Evolutionary conservation across 2,888 invertebrate genomes (phyloP), one percentile per base, ranked within the genome.

Genomic region (Lapara coniferarum): DNA sequence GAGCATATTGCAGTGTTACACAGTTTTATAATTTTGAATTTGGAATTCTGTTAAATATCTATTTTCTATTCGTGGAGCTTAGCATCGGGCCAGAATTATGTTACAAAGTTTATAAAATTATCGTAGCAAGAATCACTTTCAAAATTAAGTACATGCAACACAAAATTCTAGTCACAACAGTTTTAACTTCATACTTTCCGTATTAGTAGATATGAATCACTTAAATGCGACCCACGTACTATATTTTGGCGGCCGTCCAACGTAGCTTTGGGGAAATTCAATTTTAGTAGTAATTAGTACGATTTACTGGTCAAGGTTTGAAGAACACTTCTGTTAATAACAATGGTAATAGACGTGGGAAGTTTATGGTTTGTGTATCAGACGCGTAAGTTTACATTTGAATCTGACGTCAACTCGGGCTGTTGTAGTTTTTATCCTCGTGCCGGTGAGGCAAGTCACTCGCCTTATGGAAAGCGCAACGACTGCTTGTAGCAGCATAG

Each of bases 301-400:
- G 63, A 69, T 69, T 69, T 63, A n/a, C 63, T 52, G 63, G 68
- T 69, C 44, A 37, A 69, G 53, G 49, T 49, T 63, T 63, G 63
- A 63, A 49, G 63, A 63, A 63, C 46, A 46, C 46, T 30, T 57
- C 16, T 16, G 16, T 46, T 63, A 46, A 63, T 63, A 46, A 63
- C 63, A 63, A 63, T 63, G 19, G 49, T 63, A 63, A 63, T 63
- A 63, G 16, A 25, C 63, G 63, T 63, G 63, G 49, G 63, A 63
- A 63, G 63, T 19, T 63, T 46, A 63, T 63, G 46, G 63, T 63
- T 46, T 49, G 63, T 13, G 49, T 19, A 59, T 49, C 46, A 63
- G 46, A 49, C 63, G 63, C 63, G 63, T 63, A 49, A 49, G 63
- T 46, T 46, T 59, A 14, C 10, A 16, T 46, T 12, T 46, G 46